phyloP scores from a whole-genome alignment of 2,888 invertebrate genomes.

The Eristalis intricaria region DNA sequence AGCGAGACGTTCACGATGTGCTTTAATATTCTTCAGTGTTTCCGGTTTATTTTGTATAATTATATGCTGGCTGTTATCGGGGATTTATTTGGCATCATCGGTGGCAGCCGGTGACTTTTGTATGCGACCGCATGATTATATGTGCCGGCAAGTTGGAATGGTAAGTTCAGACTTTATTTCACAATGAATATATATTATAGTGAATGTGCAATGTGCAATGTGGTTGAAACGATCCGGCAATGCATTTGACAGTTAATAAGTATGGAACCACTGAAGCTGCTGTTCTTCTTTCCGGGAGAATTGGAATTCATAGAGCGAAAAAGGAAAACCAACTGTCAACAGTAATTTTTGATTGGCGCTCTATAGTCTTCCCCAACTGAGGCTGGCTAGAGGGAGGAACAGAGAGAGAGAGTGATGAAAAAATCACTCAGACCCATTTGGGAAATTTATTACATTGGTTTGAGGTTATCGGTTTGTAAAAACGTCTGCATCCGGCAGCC shows the following conservation, averaged over 20 bases:
- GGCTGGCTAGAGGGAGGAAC: background rate
- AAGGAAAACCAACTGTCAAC: conserved; percentile 49
- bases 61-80: conserved; percentile 92
- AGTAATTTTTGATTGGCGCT: conserved; percentile 67
- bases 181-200: background rate
- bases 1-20: conserved; percentile 87
- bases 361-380: conserved; percentile 16
- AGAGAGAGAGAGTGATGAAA: background rate
- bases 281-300: background rate
- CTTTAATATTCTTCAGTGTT: conserved; percentile 94
- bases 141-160: conserved; percentile 81
- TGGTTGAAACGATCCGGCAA: background rate
- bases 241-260: conserved; percentile 34
- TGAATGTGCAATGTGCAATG: background rate
- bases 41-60: conserved; percentile 85
- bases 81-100: conserved; percentile 91
- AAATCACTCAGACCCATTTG: conserved; percentile 12
- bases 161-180: conserved; percentile 75
- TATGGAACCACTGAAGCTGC: background rate
- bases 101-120: conserved; percentile 94
- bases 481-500: conserved; percentile 60
- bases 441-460: conserved; percentile 66
- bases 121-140: conserved; percentile 87
- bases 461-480: conserved; percentile 65
- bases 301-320: background rate